Evolutionary conservation across 1,140 invertebrate genomes (phyloP).

Genomic region (Euglossa dilemma): DNA sequence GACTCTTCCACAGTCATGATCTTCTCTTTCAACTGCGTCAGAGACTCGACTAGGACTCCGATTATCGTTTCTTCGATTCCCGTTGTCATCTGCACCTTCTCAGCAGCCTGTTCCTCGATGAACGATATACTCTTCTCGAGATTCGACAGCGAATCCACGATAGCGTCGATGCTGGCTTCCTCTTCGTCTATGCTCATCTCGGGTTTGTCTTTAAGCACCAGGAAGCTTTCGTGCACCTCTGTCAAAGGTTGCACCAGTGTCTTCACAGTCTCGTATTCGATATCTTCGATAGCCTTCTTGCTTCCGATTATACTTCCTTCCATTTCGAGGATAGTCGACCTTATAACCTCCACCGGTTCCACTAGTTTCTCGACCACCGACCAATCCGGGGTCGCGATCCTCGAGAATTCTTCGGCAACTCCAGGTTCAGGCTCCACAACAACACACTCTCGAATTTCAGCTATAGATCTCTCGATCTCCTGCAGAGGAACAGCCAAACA

Average conservation of each 20-base stretch:
- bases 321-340: slow-evolving; percentile 30
- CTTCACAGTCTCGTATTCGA: slow-evolving; percentile 42
- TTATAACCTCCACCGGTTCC: slow-evolving; percentile 46
- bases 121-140: slow-evolving; percentile 73
- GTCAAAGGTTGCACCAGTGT: slow-evolving; percentile 60
- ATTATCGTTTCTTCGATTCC: slow-evolving; percentile 43
- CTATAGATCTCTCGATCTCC: slow-evolving; percentile 70
- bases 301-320: neutral
- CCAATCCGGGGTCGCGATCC: slow-evolving; percentile 31
- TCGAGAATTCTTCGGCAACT: neutral
- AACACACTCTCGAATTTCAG: slow-evolving; percentile 63
- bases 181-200: slow-evolving; percentile 27
- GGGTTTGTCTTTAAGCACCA: slow-evolving; percentile 48
- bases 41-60: slow-evolving; percentile 25
- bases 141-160: slow-evolving; percentile 62
- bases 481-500: slow-evolving; percentile 65
- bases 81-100: neutral
- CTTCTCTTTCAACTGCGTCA: slow-evolving; percentile 49
- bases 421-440: slow-evolving; percentile 52
- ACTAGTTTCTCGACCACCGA: slow-evolving; percentile 50
- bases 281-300: neutral
- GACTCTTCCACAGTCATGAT: slow-evolving; percentile 58
- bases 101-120: slow-evolving; percentile 64
- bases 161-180: slow-evolving; percentile 48
- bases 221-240: slow-evolving; percentile 63